These are phyloP conservation scores for Kradibia gibbosae DNA, from an alignment of 1,140 invertebrate genomes.

Conservation along the genomic window DNA sequence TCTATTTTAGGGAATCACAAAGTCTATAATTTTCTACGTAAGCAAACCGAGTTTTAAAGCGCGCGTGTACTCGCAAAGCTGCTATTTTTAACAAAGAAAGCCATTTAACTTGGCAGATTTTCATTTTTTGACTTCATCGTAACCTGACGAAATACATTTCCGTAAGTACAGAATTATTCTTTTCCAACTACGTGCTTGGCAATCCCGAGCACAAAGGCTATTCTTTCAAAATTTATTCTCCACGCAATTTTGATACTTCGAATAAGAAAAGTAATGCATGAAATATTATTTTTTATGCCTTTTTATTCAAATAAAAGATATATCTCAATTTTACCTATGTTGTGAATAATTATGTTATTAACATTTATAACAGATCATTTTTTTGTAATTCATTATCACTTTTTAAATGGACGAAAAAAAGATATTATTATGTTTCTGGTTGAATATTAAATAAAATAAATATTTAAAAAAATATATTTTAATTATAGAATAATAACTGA, in stretches of 20 bases:
- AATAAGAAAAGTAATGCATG: not conserved
- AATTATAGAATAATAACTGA: too few relatives aligned
- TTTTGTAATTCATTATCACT: too few relatives aligned
- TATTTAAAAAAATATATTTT: too few relatives aligned
- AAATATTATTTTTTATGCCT: not conserved
- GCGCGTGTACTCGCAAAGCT: not conserved
- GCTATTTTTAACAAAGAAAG: conserved; percentile 34
- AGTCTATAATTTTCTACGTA: conserved; percentile 17
- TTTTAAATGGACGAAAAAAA: too few relatives aligned
- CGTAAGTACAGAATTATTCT: conserved; percentile 13
- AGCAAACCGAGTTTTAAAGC: conserved; percentile 6
- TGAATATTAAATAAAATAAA: too few relatives aligned
- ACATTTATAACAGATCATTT: too few relatives aligned
- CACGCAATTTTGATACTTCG: not conserved
- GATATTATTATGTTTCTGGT: too few relatives aligned
- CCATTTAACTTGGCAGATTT: conserved; percentile 22
- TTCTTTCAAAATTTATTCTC: not conserved
- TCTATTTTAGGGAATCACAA: conserved; percentile 35
- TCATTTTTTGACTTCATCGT: not conserved
- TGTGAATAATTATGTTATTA: too few relatives aligned
- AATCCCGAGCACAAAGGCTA: not conserved
- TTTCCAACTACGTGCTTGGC: not conserved
- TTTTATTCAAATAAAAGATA: not conserved
- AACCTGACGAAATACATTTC: conserved; percentile 10
- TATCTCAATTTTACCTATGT: too few relatives aligned